Conservation (phyloP, 2,113 vertebrate genomes). For the Murina feae region DNA sequence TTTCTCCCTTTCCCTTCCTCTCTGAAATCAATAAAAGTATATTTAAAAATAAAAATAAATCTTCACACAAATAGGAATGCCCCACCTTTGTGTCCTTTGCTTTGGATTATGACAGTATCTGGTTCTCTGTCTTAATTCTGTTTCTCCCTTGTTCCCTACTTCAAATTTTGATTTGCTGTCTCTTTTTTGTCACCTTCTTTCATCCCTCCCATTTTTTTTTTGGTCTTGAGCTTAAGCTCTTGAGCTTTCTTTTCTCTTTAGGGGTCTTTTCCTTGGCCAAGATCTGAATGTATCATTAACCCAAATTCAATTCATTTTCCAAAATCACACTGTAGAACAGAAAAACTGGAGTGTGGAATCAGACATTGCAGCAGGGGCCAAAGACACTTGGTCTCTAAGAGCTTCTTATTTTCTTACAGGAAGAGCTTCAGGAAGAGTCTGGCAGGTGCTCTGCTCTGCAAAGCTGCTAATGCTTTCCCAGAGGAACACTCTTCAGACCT, state of each 20-base stretch:
- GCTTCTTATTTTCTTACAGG: constrained; percentile 59
- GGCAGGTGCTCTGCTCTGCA: constrained; percentile 33
- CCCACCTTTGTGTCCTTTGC: not conserved
- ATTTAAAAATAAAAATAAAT: not conserved
- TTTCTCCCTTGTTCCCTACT: not conserved
- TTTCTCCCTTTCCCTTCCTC: too few species aligned
- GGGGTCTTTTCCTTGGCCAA: constrained; percentile 4
- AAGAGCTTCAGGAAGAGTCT: constrained; percentile 33
- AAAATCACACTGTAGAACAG: constrained; percentile 29
- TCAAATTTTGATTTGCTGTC: not conserved
- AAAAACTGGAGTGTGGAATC: constrained; percentile 24
- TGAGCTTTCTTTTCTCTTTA: constrained; percentile 20
- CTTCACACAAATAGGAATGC: not conserved
- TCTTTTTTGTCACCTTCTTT: not conserved
- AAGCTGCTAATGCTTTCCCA: constrained; percentile 35
- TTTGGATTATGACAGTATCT: not conserved
- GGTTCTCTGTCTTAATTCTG: not conserved
- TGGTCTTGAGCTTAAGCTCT: constrained; percentile 18
- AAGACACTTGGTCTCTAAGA: constrained; percentile 40
- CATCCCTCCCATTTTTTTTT: not conserved
- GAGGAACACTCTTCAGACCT: constrained; percentile 50
- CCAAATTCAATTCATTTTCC: constrained; percentile 16
- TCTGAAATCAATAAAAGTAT: too few species aligned
- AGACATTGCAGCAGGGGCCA: constrained; percentile 39
- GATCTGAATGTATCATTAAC: not conserved